These are phyloP conservation scores for Pheosia tremula DNA, from an alignment of 2,888 invertebrate genomes.

Conservation along the genomic window DNA sequence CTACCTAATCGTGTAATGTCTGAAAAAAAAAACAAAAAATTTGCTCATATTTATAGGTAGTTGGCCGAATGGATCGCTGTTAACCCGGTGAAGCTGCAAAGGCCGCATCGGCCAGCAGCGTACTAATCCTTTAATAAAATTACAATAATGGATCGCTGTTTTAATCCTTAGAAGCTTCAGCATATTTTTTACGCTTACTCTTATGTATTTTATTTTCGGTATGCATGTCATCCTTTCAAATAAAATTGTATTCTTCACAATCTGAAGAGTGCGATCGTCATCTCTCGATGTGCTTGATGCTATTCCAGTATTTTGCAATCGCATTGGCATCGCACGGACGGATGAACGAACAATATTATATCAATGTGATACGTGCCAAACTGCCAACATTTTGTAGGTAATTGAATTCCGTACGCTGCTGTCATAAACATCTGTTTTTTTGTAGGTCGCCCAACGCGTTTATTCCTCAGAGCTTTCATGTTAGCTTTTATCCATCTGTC, in stretches of 20 bases:
- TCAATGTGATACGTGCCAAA: constrained; percentile 8
- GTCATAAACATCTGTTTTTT: constrained; percentile 9
- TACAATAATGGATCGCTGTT: too few relatives aligned
- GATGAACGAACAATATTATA: not conserved
- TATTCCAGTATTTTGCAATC: constrained; percentile 4
- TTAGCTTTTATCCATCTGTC: constrained; percentile 11
- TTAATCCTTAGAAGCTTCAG: too few relatives aligned
- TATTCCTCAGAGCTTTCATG: not conserved
- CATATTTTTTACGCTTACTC: too few relatives aligned
- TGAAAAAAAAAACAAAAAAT: too few relatives aligned
- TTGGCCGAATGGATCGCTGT: too few relatives aligned
- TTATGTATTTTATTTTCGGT: too few relatives aligned
- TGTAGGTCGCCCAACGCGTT: not conserved
- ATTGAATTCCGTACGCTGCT: constrained; percentile 9
- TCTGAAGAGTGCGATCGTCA: not conserved
- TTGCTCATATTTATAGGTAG: too few relatives aligned
- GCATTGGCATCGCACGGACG: not conserved
- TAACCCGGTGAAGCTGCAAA: too few relatives aligned
- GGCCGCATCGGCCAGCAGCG: too few relatives aligned
- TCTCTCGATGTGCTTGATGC: not conserved
- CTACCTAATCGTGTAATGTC: too few relatives aligned
- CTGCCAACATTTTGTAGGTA: constrained; percentile 8
- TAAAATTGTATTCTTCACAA: not conserved
- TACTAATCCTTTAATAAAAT: too few relatives aligned
- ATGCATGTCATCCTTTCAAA: too few relatives aligned